These are phyloP conservation scores for Polyergus mexicanus DNA, from an alignment of 1,140 invertebrate genomes.

Conservation along the genomic window DNA sequence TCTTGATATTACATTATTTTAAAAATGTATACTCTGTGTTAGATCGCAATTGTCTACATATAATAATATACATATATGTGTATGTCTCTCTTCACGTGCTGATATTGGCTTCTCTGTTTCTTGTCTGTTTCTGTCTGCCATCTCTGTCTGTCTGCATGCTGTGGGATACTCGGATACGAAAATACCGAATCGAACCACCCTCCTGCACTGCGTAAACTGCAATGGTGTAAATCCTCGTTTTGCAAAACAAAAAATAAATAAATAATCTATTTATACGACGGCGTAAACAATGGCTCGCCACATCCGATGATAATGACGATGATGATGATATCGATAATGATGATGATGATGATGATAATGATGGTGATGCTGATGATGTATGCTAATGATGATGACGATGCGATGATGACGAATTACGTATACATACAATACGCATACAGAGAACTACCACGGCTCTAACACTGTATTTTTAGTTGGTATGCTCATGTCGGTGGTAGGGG, in stretches of 20 bases:
- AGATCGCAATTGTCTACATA: constrained; percentile 25
- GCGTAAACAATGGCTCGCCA: constrained; percentile 15
- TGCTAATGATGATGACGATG: constrained; percentile 27
- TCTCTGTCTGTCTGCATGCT: constrained; percentile 87
- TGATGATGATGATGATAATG: constrained; percentile 10
- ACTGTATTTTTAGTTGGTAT: constrained; percentile 98
- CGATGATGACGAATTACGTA: constrained; percentile 61
- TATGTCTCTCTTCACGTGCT: constrained; percentile 80
- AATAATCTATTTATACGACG: constrained; percentile 23
- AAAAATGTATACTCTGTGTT: constrained; percentile 35
- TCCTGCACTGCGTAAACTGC: constrained; percentile 74
- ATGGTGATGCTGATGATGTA: constrained; percentile 17
- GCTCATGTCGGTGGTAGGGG: constrained; percentile 99
- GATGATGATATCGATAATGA: constrained; percentile 29
- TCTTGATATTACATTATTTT: constrained; percentile 8
- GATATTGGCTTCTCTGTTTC: constrained; percentile 86
- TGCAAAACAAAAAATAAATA: constrained; percentile 47
- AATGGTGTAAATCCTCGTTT: constrained; percentile 66
- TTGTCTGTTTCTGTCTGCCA: constrained; percentile 86
- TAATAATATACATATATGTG: constrained; percentile 56
- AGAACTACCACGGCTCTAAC: constrained; percentile 97
- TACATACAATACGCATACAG: constrained; percentile 86
- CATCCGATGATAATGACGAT: constrained; percentile 29
- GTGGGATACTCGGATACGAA: constrained; percentile 85
- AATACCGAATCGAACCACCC: constrained; percentile 73